Base-by-base conservation (phyloP, 2,797 vertebrate genomes). In the Percopsis omiscomaycus region DNA sequence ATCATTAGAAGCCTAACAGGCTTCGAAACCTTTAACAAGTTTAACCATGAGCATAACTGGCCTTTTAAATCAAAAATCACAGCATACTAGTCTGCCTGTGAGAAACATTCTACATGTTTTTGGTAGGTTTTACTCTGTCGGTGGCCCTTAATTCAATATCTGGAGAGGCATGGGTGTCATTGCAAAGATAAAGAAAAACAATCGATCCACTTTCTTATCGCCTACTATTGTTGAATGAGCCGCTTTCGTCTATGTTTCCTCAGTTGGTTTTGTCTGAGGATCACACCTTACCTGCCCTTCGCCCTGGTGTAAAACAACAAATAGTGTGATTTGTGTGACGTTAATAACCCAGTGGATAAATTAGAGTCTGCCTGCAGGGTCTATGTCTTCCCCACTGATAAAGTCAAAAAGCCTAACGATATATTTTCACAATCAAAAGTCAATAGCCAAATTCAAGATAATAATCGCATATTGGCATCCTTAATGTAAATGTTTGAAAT, bases 1-100 rank as follows among this genome's bases (percentile, higher is more conserved):
- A 89, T 90, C 84, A 90, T 90, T 69, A 70, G 51, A 89, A 84
- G 76, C 27, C 13, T 88, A 86, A 85, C 88, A 75, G 16, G 15
- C 64, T 13, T n/a, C 60, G 71, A 69, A 78, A 82, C 72, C 37
- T 55, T 66, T 48, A 59, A 51, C 73, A 74, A 29, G 32, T 55
- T 29, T 29, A 54, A 55, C 22, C 22, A 22, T 22, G 22, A 22
- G 22, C 22, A 22, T 22, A 22, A 22, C 22, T 22, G 22, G 8
- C 37, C 37, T 10, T 42, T 42, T 42, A 42, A 42, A 42, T 42
- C 6, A 6, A 9, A 42, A 42, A 42, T 42, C 2, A 42, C 9
- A 42, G 6, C 37, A 6, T 42, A 37, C 9, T 37, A 42, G 8
- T 74, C 32, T 74, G 71, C 28, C 56, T 14, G 42, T 45, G 47